A percentile compares a stretch with the other conserved stretches of the same genome.
phyloP scores from a whole-genome alignment of 2,888 invertebrate species.

The Microdon myrmicae region DNA sequence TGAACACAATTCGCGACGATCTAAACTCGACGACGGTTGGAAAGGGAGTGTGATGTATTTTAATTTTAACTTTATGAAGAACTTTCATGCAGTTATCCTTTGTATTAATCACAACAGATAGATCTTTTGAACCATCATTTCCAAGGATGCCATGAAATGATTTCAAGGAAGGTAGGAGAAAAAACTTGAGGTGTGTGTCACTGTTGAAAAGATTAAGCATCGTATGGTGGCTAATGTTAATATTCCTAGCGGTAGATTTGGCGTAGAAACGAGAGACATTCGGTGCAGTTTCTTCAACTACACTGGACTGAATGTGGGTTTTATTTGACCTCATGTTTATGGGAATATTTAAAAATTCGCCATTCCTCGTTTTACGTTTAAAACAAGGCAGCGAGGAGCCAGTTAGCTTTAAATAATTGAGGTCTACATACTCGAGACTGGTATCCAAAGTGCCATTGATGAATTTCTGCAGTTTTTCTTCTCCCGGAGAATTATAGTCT shows the following conservation, averaged over 20 bases:
- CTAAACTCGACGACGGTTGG: too few relatives aligned
- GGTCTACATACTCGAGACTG: neutral
- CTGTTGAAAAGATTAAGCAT: conserved; percentile 4
- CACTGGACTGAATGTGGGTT: neutral
- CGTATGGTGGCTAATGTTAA: conserved; percentile 1
- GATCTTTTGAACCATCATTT: conserved; percentile 1
- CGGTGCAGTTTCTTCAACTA: neutral
- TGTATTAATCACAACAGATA: conserved; percentile 3
- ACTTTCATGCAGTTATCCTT: neutral
- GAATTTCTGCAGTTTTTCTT: too few relatives aligned
- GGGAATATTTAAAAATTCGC: conserved; percentile 3
- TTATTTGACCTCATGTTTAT: conserved; percentile 1
- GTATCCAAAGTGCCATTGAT: neutral
- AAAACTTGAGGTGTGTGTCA: neutral
- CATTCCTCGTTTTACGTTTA: conserved; percentile 5
- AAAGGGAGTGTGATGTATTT: too few relatives aligned
- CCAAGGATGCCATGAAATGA: conserved; percentile 5
- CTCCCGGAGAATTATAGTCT: too few relatives aligned
- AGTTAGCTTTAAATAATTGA: conserved; percentile 15
- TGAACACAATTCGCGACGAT: too few relatives aligned
- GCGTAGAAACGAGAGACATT: conserved; percentile 2
- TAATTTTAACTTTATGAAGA: neutral
- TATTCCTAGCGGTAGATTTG: conserved; percentile 1
- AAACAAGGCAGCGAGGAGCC: conserved; percentile 14
- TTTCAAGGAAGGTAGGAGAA: neutral